Evolutionary conservation across 2,797 vertebrate genomes (phyloP), one percentile per base, ranked within the genome.

Genomic region (Gephyroberyx darwinii): DNA sequence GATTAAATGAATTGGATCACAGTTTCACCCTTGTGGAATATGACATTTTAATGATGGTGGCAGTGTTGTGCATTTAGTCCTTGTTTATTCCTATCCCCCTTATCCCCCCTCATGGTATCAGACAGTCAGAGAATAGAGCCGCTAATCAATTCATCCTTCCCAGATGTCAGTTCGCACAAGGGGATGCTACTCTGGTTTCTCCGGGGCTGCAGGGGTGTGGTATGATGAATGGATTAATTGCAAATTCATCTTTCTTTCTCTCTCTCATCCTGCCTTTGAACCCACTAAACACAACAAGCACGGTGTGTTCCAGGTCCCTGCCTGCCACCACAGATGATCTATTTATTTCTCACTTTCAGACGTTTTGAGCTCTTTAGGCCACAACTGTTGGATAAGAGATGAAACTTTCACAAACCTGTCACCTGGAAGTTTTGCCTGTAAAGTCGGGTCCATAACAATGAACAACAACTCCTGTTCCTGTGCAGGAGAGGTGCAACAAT

Each of bases 41-140:
- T 86, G 86, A 84, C 79, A 74, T 82, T 89, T 81, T 87, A 88
- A 90, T 84, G 71, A 82, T 63, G 68, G 33, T 8, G 39, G 50
- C 33, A 58, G 69, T 81, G 79, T 82, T 69, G 50, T 61, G 59
- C 51, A 77, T 89, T 86, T 84, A 79, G 62, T 55, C 56, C 63
- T 59, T 77, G 71, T 88, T 91, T 90, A 80, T 84, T 86, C 61
- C 51, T 69, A 43, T 77, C 66, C 22, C 10, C 48, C 17, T 39
- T 59, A 47, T 54, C 45, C 19, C 19, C 48, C 63, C 48, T 55
- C 47, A 45, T 80, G 61, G 86, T 85, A 88, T 84, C 74, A 82
- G 47, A 64, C 17, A 13, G 65, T 50, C 59, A 64, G 61, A 69
- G 85, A 85, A 77, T 66, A 81, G 67, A 75, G 70, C 64, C 63